Percentiles rank a stretch among this genome's conserved stretches.
Evolutionary conservation across 2,113 vertebrate genomes (phyloP).

Genomic region (Oceanites oceanicus): DNA sequence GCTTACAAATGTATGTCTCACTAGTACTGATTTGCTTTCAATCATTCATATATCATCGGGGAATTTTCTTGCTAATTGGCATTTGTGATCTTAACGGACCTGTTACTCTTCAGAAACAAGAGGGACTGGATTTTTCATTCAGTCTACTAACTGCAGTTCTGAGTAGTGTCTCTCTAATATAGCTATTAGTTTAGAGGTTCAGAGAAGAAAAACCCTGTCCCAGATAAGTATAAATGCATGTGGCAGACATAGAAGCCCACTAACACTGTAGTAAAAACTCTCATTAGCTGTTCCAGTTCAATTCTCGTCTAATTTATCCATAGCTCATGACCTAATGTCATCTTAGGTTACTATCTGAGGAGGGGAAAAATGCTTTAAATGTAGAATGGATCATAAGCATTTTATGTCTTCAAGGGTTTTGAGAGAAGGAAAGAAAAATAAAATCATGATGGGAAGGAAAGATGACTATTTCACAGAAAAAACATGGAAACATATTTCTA

Average conservation of each 20-base stretch:
- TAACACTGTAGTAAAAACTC: neutral
- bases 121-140: neutral
- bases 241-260: neutral
- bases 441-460: neutral
- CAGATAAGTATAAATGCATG: neutral
- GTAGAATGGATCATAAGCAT: neutral
- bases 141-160: neutral
- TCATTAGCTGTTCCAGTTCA: neutral
- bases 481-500: neutral
- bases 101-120: neutral
- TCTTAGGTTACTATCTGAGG: neutral
- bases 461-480: neutral
- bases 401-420: neutral
- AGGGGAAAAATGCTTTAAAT: neutral
- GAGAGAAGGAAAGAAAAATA: constrained; percentile 1
- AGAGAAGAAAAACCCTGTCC: neutral
- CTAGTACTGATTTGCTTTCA: neutral
- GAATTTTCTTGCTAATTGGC: neutral
- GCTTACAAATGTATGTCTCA: neutral
- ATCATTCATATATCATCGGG: neutral
- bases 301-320: neutral
- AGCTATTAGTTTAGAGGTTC: neutral
- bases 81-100: neutral
- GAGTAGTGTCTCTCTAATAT: neutral
- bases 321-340: neutral